These are phyloP conservation scores for Tympanoctomys barrerae DNA, from an alignment of 2,797 vertebrate species.

Conservation along the genomic window DNA sequence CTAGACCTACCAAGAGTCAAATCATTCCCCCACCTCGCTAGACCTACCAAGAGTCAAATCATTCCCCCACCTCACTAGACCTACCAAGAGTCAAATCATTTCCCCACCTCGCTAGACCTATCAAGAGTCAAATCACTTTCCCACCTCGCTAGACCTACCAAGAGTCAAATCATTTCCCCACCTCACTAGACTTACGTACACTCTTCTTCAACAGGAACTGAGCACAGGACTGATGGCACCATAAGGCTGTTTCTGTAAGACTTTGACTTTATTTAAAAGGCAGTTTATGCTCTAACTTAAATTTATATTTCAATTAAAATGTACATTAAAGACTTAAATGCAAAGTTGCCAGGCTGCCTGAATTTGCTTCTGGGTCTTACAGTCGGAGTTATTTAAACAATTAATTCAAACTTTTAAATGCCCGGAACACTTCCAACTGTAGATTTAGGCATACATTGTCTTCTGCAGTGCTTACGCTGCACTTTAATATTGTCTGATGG, in stretches of 20 bases:
- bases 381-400: constrained; percentile 25
- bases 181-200: neutral
- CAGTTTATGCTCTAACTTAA: constrained; percentile 17
- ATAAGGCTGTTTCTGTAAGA: neutral
- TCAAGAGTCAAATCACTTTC: neutral
- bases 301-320: constrained; percentile 58
- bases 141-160: neutral
- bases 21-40: too few relatives aligned
- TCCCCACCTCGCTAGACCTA: neutral
- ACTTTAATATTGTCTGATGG: neutral
- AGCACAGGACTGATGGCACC: neutral
- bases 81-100: neutral
- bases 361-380: neutral
- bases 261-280: constrained; percentile 42
- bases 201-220: neutral
- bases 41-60: neutral
- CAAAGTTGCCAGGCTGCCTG: neutral
- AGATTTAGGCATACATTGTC: neutral
- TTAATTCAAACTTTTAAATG: neutral
- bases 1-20: too few relatives aligned
- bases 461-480: neutral
- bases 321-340: neutral
- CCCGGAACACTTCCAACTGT: neutral
- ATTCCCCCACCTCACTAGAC: too few relatives aligned
- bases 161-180: neutral